phyloP scores from a whole-genome alignment of 30 jellyfish, hydroid and myxozoan species.

The Mastigias papua region DNA sequence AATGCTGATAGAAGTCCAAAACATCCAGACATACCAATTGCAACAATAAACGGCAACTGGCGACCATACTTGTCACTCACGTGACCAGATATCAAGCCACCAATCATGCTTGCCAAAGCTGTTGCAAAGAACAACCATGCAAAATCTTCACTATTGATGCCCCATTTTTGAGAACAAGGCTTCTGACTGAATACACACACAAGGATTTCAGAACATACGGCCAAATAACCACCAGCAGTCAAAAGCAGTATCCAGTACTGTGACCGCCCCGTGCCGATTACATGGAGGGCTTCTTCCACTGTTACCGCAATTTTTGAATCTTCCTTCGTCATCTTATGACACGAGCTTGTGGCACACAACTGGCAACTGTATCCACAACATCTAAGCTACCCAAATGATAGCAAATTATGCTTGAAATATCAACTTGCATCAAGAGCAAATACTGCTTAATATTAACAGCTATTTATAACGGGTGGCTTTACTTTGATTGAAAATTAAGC shows the following conservation, averaged over 20 bases:
- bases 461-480: too few species aligned
- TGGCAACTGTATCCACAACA: too few species aligned
- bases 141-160: conserved; percentile 10
- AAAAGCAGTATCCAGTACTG: conserved; percentile 30
- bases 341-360: too few species aligned
- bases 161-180: conserved; percentile 52
- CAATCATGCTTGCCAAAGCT: conserved; percentile 38
- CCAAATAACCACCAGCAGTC: conserved; percentile 76
- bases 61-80: conserved; percentile 75
- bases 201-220: conserved; percentile 66
- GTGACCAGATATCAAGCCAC: conserved; percentile 52
- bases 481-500: too few species aligned
- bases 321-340: not conserved
- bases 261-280: conserved; percentile 59
- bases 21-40: conserved; percentile 46
- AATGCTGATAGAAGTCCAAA: conserved; percentile 77
- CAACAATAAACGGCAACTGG: conserved; percentile 31
- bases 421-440: too few species aligned
- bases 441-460: too few species aligned
- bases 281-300: conserved; percentile 37
- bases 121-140: conserved; percentile 65
- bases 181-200: conserved; percentile 67
- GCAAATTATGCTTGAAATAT: too few species aligned
- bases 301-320: conserved; percentile 3
- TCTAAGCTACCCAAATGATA: too few species aligned